A percentile compares a stretch with the other conserved stretches of the same genome.
These are phyloP conservation scores for Amphiprion percula DNA, from an alignment of 2,113 vertebrate genomes.

Conservation along the genomic window DNA sequence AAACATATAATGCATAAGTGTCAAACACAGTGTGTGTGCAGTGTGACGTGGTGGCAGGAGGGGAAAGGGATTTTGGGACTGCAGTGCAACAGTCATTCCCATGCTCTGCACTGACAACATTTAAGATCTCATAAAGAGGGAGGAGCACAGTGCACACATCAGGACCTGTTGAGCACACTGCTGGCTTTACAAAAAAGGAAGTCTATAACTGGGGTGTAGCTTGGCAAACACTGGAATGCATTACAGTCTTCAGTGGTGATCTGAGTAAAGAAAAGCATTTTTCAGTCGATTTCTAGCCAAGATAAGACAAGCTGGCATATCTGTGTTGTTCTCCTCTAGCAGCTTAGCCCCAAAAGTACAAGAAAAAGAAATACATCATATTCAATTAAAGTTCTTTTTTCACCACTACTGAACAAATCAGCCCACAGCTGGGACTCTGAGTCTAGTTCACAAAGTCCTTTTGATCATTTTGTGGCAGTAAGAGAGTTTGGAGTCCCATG, in stretches of 20 bases:
- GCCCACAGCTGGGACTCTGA: slow-evolving; percentile 80
- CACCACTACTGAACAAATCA: slow-evolving; percentile 74
- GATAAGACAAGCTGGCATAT: slow-evolving; percentile 42
- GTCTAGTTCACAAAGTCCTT: slow-evolving; percentile 77
- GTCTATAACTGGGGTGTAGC: slow-evolving; percentile 24
- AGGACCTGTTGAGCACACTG: slow-evolving; percentile 36
- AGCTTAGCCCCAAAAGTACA: slow-evolving; percentile 49
- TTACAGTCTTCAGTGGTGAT: slow-evolving; percentile 42
- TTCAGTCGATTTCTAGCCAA: slow-evolving; percentile 22
- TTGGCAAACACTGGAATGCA: slow-evolving; percentile 43
- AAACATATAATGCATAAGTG: slow-evolving; percentile 81
- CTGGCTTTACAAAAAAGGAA: slow-evolving; percentile 31
- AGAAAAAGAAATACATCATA: slow-evolving; percentile 76
- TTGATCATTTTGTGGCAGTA: slow-evolving; percentile 78
- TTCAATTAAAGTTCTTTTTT: slow-evolving; percentile 79
- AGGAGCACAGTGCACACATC: slow-evolving; percentile 18
- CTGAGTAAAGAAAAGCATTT: slow-evolving; percentile 46
- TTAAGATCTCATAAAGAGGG: slow-evolving; percentile 53
- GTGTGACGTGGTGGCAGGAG: slow-evolving; percentile 55
- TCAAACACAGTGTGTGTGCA: slow-evolving; percentile 71
- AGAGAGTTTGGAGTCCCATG: slow-evolving; percentile 76
- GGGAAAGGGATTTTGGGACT: slow-evolving; percentile 72
- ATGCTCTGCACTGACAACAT: slow-evolving; percentile 65
- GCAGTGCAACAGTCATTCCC: slow-evolving; percentile 64
- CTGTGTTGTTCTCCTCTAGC: slow-evolving; percentile 47